Percentiles rank a stretch among this genome's conserved stretches.
These are phyloP conservation scores for Ptiloglossa arizonensis DNA, from an alignment of 1,140 invertebrate species.

Conservation along the genomic window DNA sequence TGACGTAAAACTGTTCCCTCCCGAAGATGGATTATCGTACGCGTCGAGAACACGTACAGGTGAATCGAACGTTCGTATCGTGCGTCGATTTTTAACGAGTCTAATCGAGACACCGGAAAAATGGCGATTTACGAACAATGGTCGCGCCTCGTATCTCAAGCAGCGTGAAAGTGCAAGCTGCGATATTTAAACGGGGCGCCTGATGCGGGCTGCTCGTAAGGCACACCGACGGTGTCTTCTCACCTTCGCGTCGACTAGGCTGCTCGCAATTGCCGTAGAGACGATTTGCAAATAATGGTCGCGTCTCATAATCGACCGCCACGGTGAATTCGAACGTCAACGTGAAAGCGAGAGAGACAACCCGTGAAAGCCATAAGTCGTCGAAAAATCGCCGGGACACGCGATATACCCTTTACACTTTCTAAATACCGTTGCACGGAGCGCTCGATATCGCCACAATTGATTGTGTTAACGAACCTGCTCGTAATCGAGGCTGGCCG, in stretches of 20 bases:
- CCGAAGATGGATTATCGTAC: too few relatives aligned
- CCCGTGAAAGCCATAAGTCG: background rate
- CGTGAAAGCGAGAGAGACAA: constrained; percentile 16
- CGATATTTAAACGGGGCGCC: too few relatives aligned
- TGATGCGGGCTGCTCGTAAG: too few relatives aligned
- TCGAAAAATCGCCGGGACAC: background rate
- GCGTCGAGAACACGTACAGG: too few relatives aligned
- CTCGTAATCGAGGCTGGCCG: constrained; percentile 95
- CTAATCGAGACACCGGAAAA: too few relatives aligned
- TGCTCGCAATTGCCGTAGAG: background rate
- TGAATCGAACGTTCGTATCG: too few relatives aligned
- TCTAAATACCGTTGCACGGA: background rate
- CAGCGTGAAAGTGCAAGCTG: too few relatives aligned
- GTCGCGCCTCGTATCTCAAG: too few relatives aligned
- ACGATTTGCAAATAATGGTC: background rate
- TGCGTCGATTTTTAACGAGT: too few relatives aligned
- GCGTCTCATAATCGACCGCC: background rate
- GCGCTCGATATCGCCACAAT: background rate
- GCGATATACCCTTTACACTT: constrained; percentile 30
- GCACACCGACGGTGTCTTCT: background rate
- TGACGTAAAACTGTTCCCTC: background rate
- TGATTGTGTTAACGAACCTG: constrained; percentile 84
- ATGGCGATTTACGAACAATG: too few relatives aligned
- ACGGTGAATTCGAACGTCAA: background rate
- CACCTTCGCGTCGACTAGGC: background rate